These are phyloP conservation scores for Nannoperca obscura DNA, from an alignment of 2,797 vertebrate genomes.

Conservation along the genomic window DNA sequence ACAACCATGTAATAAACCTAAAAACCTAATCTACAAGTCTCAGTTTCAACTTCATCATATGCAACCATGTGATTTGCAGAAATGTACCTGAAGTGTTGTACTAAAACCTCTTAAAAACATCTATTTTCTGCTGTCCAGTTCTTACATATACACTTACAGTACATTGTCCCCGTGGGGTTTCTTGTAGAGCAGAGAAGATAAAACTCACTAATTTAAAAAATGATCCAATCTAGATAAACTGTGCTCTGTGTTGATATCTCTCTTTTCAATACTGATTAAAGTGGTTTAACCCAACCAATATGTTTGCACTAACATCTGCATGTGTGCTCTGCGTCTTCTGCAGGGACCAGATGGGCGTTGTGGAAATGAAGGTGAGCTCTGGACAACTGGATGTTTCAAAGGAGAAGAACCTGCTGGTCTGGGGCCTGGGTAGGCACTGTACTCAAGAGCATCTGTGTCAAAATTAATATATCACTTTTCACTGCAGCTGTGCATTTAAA, in stretches of 20 bases:
- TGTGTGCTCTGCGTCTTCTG: slow-evolving; percentile 20
- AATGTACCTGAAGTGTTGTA: not conserved
- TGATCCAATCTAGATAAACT: not conserved
- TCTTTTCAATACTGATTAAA: not conserved
- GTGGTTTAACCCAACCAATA: not conserved
- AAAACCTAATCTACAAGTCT: slow-evolving; percentile 6
- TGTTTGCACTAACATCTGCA: not conserved
- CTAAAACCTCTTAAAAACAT: not conserved
- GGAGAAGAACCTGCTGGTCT: slow-evolving; percentile 94
- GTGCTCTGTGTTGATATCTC: not conserved
- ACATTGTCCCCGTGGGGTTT: not conserved
- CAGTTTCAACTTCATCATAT: not conserved
- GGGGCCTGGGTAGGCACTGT: slow-evolving; percentile 86
- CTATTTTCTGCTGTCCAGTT: not conserved
- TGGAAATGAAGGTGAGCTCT: slow-evolving; percentile 91
- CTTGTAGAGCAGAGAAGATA: not conserved
- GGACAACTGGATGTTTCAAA: slow-evolving; percentile 92
- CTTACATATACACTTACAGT: not conserved
- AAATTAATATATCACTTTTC: not conserved
- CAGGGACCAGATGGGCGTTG: slow-evolving; percentile 89
- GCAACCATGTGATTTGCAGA: not conserved
- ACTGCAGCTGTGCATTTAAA: slow-evolving; percentile 5
- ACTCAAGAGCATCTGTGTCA: not conserved
- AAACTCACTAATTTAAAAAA: not conserved
- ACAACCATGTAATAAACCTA: not conserved